Conservation (phyloP, 2,888 invertebrate species). For the Galeruca laticollis region DNA sequence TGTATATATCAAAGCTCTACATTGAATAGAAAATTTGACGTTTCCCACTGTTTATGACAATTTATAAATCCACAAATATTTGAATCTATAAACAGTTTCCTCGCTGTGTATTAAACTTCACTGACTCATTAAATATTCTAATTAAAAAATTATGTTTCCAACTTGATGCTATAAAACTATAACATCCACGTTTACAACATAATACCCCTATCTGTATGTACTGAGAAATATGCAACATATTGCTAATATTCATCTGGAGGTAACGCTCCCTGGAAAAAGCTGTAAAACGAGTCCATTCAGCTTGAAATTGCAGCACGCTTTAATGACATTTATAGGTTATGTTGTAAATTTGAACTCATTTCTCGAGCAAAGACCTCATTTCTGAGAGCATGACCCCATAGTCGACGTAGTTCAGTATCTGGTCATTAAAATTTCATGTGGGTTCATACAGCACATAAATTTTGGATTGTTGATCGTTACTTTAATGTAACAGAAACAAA, state of each 20-base stretch:
- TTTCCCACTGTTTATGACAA: no score
- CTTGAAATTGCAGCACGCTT: slow-evolving; percentile 8
- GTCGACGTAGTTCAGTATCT: slow-evolving; percentile 46
- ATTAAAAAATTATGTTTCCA: no score
- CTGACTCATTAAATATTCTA: no score
- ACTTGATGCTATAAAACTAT: no score
- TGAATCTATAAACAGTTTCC: no score
- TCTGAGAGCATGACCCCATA: slow-evolving; percentile 39
- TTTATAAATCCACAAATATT: no score
- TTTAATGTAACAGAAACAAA: no score
- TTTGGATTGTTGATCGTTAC: neutral
- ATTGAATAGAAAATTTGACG: no score
- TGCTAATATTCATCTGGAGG: neutral
- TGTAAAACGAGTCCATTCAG: neutral
- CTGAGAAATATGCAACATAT: neutral
- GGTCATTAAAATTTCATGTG: slow-evolving; percentile 42
- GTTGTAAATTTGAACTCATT: slow-evolving; percentile 6
- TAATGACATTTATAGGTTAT: slow-evolving; percentile 14
- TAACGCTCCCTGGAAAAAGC: neutral
- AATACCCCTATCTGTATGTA: no score
- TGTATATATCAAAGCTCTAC: no score
- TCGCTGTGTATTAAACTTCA: no score
- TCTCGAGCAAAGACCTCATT: slow-evolving; percentile 15
- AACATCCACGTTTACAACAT: no score
- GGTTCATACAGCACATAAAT: neutral